Evolutionary conservation across 92 coral and sea anemone species (phyloP), one percentile per base, ranked within the genome.

Genomic region (Actinernus sp.): DNA sequence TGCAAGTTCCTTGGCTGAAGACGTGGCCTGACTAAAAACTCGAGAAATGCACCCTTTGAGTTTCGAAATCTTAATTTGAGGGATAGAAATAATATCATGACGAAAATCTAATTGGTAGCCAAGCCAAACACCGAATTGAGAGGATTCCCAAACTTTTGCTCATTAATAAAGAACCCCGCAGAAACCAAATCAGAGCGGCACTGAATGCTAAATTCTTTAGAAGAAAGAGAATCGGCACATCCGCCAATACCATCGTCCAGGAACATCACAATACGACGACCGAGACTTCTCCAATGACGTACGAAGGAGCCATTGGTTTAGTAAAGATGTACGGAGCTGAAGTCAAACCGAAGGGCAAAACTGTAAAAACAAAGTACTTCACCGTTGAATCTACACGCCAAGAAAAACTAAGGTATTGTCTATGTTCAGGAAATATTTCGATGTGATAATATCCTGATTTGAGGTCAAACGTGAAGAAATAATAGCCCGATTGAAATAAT

Each of bases 281-380:
- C n/a, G n/a, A n/a, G n/a, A n/a, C n/a, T n/a, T n/a, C n/a, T n/a
- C n/a, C n/a, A n/a, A n/a, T n/a, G n/a, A n/a, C n/a, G n/a, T n/a
- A n/a, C n/a, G n/a, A 22, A 38, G 71, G 77, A 10, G 49, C 29
- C 52, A 65, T 22, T 8, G 74, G 4, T 49, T 73, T 81, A 0
- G 73, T 71, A 48, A 73, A 81, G 23, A 72, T 58, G 36, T 65
- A 82, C 3, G 83, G 88, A 1, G 83, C 84, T 13, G 73, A 65
- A 10, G 72, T 65, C 27, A 74, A 81, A 1, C 88, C 88, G 52
- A 82, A 74, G 12, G 81, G 81, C 27, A 78, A 43, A 11, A 31
- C 47, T 13, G 55, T 36, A 44, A 61, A 79, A 30, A 38, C 53
- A 45, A 79, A 79, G 29, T 38, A 71, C n/a, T 43, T 41, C 1